These are phyloP conservation scores for Nematostella vectensis DNA, from an alignment of 92 coral and sea anemone species.

Conservation along the genomic window DNA sequence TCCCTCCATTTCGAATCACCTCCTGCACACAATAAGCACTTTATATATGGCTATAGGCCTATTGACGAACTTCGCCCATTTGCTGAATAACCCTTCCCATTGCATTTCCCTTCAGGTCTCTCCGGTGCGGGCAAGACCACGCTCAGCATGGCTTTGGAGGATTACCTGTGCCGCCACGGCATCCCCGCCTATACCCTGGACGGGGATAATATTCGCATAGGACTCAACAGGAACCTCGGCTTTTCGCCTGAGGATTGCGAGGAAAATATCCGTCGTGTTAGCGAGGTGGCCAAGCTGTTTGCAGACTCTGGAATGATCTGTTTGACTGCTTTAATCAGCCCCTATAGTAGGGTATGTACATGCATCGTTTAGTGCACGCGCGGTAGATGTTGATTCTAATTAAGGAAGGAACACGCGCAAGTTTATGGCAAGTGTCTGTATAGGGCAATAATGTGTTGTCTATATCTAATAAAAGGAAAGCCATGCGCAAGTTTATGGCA, in stretches of 20 bases:
- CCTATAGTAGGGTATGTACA: conserved; percentile 76
- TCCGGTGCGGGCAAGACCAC: conserved; percentile 99
- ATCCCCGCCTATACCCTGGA: conserved; percentile 92
- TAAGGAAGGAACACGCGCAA: too few species aligned
- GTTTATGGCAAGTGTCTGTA: too few species aligned
- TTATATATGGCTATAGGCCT: too few species aligned
- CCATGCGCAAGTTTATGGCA: too few species aligned
- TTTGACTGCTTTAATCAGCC: conserved; percentile 95
- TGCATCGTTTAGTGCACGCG: background rate
- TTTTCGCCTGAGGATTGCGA: conserved; percentile 97
- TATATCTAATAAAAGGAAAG: too few species aligned
- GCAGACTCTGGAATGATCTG: conserved; percentile 99
- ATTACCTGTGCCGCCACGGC: conserved; percentile 87
- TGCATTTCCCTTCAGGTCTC: conserved; percentile 46
- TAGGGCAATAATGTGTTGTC: too few species aligned
- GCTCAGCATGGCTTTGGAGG: conserved; percentile 95
- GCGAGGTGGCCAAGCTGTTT: conserved; percentile 93
- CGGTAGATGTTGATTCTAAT: background rate
- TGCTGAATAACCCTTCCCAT: too few species aligned
- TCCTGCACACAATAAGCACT: too few species aligned
- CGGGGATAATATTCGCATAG: conserved; percentile 96
- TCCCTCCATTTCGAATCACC: too few species aligned
- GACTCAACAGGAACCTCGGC: conserved; percentile 87
- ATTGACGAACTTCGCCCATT: too few species aligned
- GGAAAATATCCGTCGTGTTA: conserved; percentile 92